Conservation (phyloP, 2,113 vertebrate species). For the Lepisosteus oculatus region DNA sequence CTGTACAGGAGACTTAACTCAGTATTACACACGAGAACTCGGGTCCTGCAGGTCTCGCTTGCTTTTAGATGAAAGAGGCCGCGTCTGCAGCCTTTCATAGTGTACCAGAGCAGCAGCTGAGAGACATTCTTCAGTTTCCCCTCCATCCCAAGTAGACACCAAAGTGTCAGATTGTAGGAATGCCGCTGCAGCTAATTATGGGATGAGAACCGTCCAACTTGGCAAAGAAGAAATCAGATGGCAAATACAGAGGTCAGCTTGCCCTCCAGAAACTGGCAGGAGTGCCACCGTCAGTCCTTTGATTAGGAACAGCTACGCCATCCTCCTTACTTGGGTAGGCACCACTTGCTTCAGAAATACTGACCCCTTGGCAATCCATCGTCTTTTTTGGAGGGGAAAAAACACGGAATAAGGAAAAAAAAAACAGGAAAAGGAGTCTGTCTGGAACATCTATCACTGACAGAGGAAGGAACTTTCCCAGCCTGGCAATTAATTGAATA, state of each 20-base stretch:
- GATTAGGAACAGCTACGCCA: constrained; percentile 22
- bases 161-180: constrained; percentile 17
- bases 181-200: constrained; percentile 25
- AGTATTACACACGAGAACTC: too few species aligned
- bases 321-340: constrained; percentile 13
- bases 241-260: constrained; percentile 51
- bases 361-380: constrained; percentile 36
- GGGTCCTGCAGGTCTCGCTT: too few species aligned
- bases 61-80: too few species aligned
- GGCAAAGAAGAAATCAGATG: constrained; percentile 32
- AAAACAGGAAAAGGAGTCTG: background rate
- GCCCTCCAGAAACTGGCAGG: constrained; percentile 53
- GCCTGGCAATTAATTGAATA: background rate
- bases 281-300: constrained; percentile 43
- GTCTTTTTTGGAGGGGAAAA: background rate
- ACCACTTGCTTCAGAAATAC: constrained; percentile 36
- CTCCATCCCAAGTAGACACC: background rate
- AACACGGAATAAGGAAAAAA: background rate
- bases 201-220: constrained; percentile 31
- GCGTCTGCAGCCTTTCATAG: too few species aligned
- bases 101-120: too few species aligned
- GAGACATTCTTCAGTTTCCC: background rate
- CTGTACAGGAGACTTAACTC: too few species aligned
- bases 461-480: background rate
- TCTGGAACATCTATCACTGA: background rate